These are phyloP conservation scores for Nibea coibor DNA, from an alignment of 2,113 vertebrate genomes.

Conservation along the genomic window DNA sequence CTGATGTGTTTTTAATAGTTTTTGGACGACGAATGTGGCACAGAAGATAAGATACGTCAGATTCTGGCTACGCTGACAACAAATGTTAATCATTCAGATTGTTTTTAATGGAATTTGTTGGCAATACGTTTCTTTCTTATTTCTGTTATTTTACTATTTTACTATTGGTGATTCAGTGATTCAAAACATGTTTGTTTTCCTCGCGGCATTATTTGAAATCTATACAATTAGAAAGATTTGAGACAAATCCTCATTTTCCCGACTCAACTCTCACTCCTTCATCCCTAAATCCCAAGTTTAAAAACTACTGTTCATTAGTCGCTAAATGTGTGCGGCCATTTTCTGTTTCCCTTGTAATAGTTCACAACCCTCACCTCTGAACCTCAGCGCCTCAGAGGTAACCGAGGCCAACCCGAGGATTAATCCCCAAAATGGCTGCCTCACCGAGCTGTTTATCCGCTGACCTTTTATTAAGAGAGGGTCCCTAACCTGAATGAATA, in stretches of 20 bases:
- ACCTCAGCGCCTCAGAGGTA: conserved; percentile 60
- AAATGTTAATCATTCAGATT: not conserved
- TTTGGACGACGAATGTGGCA: not conserved
- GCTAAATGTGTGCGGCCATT: conserved; percentile 38
- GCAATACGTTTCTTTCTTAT: not conserved
- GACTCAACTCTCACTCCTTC: conserved; percentile 1
- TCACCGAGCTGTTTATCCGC: conserved; percentile 65
- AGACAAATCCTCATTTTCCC: not conserved
- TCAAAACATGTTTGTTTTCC: conserved; percentile 9
- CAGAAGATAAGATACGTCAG: not conserved
- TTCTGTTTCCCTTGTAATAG: conserved; percentile 52
- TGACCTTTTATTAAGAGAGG: conserved; percentile 72
- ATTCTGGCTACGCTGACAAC: not conserved
- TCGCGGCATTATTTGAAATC: conserved; percentile 1
- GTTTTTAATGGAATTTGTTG: not conserved
- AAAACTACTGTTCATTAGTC: conserved; percentile 36
- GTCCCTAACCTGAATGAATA: conserved; percentile 74
- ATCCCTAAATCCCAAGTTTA: not conserved
- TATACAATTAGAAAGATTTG: conserved; percentile 1
- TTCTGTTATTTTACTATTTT: not conserved
- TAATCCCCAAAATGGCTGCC: conserved; percentile 73
- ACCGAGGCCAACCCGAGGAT: conserved; percentile 46
- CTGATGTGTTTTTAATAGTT: not conserved
- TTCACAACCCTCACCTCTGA: conserved; percentile 76
- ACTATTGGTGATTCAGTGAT: not conserved